Base-by-base conservation (phyloP, 2,797 vertebrate species). In the Trematocara caparti region DNA sequence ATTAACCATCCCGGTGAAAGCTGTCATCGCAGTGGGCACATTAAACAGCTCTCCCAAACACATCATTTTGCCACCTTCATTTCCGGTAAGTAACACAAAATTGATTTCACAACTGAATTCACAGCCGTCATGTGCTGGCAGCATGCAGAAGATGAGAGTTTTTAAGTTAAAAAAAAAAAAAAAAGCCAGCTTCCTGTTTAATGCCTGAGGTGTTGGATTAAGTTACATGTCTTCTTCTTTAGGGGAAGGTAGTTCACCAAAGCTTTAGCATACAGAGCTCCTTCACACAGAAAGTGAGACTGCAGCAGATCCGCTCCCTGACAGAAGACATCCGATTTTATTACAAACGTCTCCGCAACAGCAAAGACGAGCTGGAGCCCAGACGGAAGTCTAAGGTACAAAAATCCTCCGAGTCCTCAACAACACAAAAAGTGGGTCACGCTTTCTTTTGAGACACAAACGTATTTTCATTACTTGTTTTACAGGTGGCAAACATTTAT, bases 401-500 rank as follows among this genome's bases (percentile, higher is more conserved):
- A 7, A 9, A 21, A 15, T 72, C 57, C 13, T 72, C 24, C 21
- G 24, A 1, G 34, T 27, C 69, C 34, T 21, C n/a, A 19, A 2
- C 4, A 57, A 27, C 15, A 5, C 30, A 1, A 17, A 38, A 17
- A 32, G 21, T 3, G 24, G 73, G 21, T 21, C 38, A 8, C 2
- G 1, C 59, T 27, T 55, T 71, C 43, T 38, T 76, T 24, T 30
- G 5, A 34, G 75, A 78, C 80, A 45, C 38, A 4, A 80, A n/a
- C 66, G 50, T 43, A 78, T 50, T 80, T 73, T 88, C 27, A 85
- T 92, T 81, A 83, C 36, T 82, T 91, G 38, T 95, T 93, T 96
- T 96, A 21, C 95, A 99, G 99, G 98, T 99, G 86, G 99, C 98
- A 94, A 99, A 99, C 96, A 96, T 99, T 97, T 99, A 99, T 96